A percentile compares a stretch with the other conserved stretches of the same genome.
phyloP scores from a whole-genome alignment of 2,113 vertebrate genomes.

The Pseudorasbora parva region DNA sequence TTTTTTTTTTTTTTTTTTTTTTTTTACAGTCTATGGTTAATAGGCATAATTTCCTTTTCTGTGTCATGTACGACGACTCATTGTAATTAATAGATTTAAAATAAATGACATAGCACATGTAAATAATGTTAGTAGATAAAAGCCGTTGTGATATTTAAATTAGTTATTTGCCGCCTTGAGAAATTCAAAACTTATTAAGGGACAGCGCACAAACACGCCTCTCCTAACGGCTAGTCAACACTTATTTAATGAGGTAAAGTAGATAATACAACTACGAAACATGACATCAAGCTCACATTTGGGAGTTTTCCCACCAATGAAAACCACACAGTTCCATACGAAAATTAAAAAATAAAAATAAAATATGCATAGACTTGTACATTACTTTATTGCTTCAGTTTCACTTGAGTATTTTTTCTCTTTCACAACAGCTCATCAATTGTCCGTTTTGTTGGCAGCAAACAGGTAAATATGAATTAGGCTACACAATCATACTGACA shows the following conservation, averaged over 20 bases:
- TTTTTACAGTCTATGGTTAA: too few species aligned
- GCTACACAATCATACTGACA: neutral
- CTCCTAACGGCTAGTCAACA: neutral
- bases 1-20: too few species aligned
- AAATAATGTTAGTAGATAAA: neutral
- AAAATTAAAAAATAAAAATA: too few species aligned
- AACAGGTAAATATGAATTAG: neutral
- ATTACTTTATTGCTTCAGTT: neutral
- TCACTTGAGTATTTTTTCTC: neutral
- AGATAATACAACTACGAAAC: neutral
- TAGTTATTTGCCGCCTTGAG: neutral
- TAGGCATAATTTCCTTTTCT: neutral
- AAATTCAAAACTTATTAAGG: neutral
- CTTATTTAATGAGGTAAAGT: neutral
- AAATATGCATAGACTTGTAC: neutral
- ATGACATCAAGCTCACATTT: neutral
- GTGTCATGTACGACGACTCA: neutral
- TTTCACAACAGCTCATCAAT: neutral
- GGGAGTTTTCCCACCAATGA: too few species aligned
- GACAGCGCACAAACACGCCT: neutral
- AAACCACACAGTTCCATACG: too few species aligned
- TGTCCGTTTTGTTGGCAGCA: neutral
- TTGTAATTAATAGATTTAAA: neutral
- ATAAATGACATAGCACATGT: neutral
- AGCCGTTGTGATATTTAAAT: neutral